phyloP scores from a whole-genome alignment of 1,140 invertebrate genomes.

The Scaptomyza hsui region DNA sequence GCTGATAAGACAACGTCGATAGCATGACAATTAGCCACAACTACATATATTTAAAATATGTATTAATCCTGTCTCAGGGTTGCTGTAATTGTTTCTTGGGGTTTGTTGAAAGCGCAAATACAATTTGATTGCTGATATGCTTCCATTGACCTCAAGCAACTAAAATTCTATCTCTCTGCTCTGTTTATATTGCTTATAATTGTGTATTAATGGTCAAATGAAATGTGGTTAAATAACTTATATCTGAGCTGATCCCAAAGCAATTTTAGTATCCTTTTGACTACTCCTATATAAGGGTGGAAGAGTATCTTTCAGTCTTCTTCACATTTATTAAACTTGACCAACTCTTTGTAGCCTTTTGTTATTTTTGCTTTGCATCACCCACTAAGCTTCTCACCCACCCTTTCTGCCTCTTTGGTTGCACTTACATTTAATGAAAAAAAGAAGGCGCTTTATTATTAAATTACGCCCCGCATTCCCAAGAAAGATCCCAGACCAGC shows the following conservation, averaged over 20 bases:
- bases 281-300: too few species aligned
- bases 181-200: background rate
- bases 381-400: background rate
- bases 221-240: too few species aligned
- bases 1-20: conserved; percentile 73
- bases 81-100: conserved; percentile 71
- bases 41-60: conserved; percentile 66
- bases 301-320: background rate
- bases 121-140: conserved; percentile 61
- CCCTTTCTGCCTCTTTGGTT: conserved; percentile 27
- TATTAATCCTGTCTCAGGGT: conserved; percentile 7
- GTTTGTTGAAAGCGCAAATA: conserved; percentile 63
- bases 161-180: too few species aligned
- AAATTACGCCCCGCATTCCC: conserved; percentile 54
- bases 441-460: conserved; percentile 67
- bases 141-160: conserved; percentile 1
- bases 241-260: too few species aligned
- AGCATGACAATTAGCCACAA: conserved; percentile 76
- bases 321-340: too few species aligned
- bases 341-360: conserved; percentile 8
- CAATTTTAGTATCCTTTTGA: too few species aligned
- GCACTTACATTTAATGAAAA: conserved; percentile 77
- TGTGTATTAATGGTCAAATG: background rate
- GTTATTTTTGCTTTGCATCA: background rate
- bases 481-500: background rate